Conservation (phyloP, 2,113 vertebrate species). For the Bos indicus region DNA sequence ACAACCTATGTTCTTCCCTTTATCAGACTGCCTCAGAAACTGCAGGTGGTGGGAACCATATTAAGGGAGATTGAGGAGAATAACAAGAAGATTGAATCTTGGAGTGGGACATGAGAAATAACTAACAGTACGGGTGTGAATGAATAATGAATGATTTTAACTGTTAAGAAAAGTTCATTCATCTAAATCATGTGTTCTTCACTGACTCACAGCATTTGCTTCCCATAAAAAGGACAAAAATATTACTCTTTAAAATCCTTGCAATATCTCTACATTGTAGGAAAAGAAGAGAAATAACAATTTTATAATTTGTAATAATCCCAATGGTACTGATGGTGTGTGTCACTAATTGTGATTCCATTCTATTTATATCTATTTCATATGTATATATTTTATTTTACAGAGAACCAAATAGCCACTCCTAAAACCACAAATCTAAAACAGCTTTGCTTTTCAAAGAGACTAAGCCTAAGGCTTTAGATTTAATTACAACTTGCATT, state of each 20-base stretch:
- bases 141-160: conserved; percentile 43
- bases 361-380: neutral
- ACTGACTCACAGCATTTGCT: neutral
- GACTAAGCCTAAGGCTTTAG: neutral
- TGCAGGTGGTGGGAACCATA: neutral
- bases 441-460: neutral
- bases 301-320: neutral
- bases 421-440: neutral
- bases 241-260: neutral
- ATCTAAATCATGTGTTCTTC: conserved; percentile 37
- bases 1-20: neutral
- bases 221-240: conserved; percentile 12
- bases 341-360: neutral
- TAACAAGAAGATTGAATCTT: conserved; percentile 8
- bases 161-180: conserved; percentile 52
- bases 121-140: neutral
- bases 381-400: neutral
- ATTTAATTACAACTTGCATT: conserved; percentile 9
- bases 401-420: neutral
- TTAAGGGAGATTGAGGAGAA: neutral
- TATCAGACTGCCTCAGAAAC: neutral
- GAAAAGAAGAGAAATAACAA: neutral
- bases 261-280: neutral
- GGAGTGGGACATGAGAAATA: conserved; percentile 1
- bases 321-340: neutral